Percentiles rank a stretch among this genome's conserved stretches.
phyloP scores from a whole-genome alignment of 2,888 invertebrate species.

The Parelbella ahira region DNA sequence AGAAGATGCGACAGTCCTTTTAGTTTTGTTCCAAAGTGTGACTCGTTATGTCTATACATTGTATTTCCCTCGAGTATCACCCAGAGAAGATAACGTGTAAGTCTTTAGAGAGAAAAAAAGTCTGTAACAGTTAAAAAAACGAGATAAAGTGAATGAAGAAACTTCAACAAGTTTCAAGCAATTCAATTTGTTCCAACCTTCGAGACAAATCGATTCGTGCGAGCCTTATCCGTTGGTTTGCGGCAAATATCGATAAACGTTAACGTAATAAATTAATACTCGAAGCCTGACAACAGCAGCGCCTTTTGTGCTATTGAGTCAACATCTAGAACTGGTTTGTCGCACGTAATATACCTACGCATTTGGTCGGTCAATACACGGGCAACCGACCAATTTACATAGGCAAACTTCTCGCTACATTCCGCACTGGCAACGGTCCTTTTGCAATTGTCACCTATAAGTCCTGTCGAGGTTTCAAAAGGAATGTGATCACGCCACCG shows the following conservation, averaged over 20 bases:
- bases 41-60: too few relatives aligned
- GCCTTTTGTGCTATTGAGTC: conserved; percentile 43
- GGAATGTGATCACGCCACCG: conserved; percentile 44
- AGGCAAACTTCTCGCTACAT: conserved; percentile 30
- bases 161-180: neutral
- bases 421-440: conserved; percentile 22
- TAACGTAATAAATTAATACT: conserved; percentile 11
- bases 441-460: conserved; percentile 28
- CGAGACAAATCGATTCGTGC: conserved; percentile 10
- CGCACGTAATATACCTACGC: conserved; percentile 38
- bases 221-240: conserved; percentile 1
- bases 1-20: too few relatives aligned
- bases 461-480: conserved; percentile 27
- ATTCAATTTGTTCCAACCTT: conserved; percentile 8
- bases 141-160: too few relatives aligned
- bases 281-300: conserved; percentile 12
- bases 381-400: conserved; percentile 41
- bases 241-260: conserved; percentile 15
- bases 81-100: too few relatives aligned
- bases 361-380: conserved; percentile 41
- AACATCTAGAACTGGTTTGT: conserved; percentile 47
- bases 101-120: too few relatives aligned
- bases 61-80: too few relatives aligned
- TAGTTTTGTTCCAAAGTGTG: too few relatives aligned
- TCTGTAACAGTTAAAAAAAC: too few relatives aligned